Evolutionary conservation across 1,140 invertebrate species (phyloP).

Genomic region (Cryptotermes secundus): DNA sequence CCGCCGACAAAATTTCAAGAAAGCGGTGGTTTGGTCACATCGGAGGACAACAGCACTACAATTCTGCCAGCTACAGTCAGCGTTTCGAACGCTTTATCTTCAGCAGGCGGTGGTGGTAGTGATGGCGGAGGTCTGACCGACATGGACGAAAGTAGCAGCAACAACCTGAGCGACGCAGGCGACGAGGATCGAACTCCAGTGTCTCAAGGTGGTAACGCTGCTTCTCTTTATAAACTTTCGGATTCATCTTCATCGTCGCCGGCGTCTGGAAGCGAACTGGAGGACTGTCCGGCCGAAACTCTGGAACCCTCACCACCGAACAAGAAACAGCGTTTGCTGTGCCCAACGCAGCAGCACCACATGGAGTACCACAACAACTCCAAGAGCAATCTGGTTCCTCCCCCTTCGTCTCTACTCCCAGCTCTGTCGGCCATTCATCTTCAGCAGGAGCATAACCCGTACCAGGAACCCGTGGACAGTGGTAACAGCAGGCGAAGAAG

Average conservation of each 20-base stretch:
- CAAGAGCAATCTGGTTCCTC: slow-evolving; percentile 22
- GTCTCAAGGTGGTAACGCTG: not conserved
- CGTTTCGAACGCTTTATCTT: not conserved
- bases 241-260: slow-evolving; percentile 56
- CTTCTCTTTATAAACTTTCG: slow-evolving; percentile 55
- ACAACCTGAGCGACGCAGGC: slow-evolving; percentile 47
- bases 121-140: slow-evolving; percentile 48
- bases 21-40: slow-evolving; percentile 59
- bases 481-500: slow-evolving; percentile 17
- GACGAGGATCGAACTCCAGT: slow-evolving; percentile 33
- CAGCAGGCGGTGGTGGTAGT: slow-evolving; percentile 43
- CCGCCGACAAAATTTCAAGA: slow-evolving; percentile 87
- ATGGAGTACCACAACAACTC: slow-evolving; percentile 21
- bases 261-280: slow-evolving; percentile 52
- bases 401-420: slow-evolving; percentile 22
- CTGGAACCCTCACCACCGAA: slow-evolving; percentile 48
- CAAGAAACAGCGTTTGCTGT: slow-evolving; percentile 44
- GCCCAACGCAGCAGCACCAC: slow-evolving; percentile 29
- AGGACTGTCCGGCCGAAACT: slow-evolving; percentile 49
- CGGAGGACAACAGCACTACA: slow-evolving; percentile 43
- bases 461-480: not conserved
- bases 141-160: slow-evolving; percentile 48
- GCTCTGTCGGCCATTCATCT: slow-evolving; percentile 46
- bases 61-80: not conserved
- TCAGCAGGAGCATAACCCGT: slow-evolving; percentile 48